Evolutionary conservation across 2,113 vertebrate genomes (phyloP), one percentile per base, ranked within the genome.

Genomic region (Mus pahari): DNA sequence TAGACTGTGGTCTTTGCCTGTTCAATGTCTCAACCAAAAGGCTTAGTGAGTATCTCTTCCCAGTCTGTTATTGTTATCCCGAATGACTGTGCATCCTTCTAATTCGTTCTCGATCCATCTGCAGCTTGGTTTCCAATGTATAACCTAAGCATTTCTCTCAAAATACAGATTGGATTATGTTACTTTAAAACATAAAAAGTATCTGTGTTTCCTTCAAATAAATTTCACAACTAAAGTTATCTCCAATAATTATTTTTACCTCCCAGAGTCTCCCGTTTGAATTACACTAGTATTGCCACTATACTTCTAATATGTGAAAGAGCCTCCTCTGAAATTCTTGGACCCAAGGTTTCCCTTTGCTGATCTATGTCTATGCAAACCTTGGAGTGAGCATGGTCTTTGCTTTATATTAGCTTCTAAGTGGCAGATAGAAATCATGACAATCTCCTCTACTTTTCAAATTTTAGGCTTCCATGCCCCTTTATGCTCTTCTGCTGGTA

Each of bases 341-440:
- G n/a, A 70, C 11, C 7, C 50, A 19, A 16, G 33, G 4, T 53
- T 0, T 9, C 39, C 36, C n/a, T 11, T 53, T 19, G 7, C 4
- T 74, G 7, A 24, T 82, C 26, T 24, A 33, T 62, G 7, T 36
- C 0, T 20, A 3, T 55, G 68, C 1, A 1, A 3, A 79, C 7
- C 5, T 31, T 36, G 36, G 3, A 5, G 31, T 1, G 26, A 53
- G 17, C 3, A 42, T 42, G 7, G 6, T 0, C n/a, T 5, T 74
- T 12, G 28, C 20, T 45, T 31, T 77, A 2, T 33, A 1, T 78
- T 36, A 3, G 64, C 26, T 19, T 19, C 8, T 48, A 75, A 12
- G 3, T 3, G 28, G 13, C 2, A 3, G 12, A 81, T 58, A 50
- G 55, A 70, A 87, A 95, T 22, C 31, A 90, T 2, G 14, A 26